Evolutionary conservation across 2,888 invertebrate genomes (phyloP).

Genomic region (Operophtera brumata): DNA sequence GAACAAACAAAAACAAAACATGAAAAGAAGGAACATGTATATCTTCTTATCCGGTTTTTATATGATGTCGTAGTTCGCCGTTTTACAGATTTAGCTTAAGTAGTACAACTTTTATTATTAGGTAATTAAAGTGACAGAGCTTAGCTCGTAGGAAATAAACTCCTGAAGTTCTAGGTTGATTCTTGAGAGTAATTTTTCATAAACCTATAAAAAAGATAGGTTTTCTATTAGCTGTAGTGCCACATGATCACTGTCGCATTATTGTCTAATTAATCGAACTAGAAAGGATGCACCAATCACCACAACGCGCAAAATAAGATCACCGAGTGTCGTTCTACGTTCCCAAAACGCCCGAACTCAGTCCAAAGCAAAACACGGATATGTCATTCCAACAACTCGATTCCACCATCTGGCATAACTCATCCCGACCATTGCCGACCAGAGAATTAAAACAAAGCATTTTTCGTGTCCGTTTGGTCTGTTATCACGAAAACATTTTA

Average conservation of each 20-base stretch:
- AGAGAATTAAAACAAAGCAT: constrained; percentile 29
- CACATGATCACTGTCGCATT: no score
- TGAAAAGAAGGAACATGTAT: no score
- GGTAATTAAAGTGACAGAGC: no score
- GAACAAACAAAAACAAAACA: no score
- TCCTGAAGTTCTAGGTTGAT: no score
- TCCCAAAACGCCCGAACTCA: neutral
- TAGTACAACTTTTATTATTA: no score
- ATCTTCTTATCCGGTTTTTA: no score
- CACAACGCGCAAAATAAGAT: neutral
- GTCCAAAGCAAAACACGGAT: neutral
- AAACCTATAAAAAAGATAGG: neutral
- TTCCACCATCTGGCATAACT: constrained; percentile 6
- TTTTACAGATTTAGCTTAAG: no score
- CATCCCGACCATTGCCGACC: neutral
- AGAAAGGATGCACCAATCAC: no score
- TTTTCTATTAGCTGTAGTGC: neutral
- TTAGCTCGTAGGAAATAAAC: no score
- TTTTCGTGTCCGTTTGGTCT: constrained; percentile 18
- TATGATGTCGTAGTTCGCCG: no score
- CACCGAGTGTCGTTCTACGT: neutral
- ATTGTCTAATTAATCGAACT: no score
- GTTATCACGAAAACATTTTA: constrained; percentile 33
- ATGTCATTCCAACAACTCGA: neutral
- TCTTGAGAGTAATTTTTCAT: neutral